Conservation (phyloP, 2,888 invertebrate genomes). For the Aspidiotus destructor region DNA sequence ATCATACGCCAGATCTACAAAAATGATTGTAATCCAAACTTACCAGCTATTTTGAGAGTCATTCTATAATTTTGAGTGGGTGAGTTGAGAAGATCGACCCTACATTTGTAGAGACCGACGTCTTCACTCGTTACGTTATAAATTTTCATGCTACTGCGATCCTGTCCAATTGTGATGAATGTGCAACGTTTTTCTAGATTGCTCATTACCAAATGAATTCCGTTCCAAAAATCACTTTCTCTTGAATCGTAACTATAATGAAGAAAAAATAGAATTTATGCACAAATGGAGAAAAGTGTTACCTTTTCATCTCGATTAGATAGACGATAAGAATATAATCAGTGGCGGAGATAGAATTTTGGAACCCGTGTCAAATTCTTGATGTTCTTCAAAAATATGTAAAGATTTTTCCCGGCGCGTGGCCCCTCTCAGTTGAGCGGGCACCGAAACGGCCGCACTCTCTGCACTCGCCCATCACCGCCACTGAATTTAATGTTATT, state of each 20-base stretch:
- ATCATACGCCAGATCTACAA: too few relatives aligned
- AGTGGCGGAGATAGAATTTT: too few relatives aligned
- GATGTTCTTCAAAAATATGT: too few relatives aligned
- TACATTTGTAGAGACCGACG: constrained; percentile 74
- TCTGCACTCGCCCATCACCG: too few relatives aligned
- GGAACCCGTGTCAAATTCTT: too few relatives aligned
- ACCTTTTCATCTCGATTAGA: neutral
- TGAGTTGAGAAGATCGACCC: constrained; percentile 79
- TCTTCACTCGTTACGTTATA: constrained; percentile 61
- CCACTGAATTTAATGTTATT: too few relatives aligned
- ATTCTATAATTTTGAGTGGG: constrained; percentile 78
- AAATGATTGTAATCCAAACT: constrained; percentile 40
- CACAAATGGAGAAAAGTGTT: too few relatives aligned
- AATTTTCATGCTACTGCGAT: constrained; percentile 57
- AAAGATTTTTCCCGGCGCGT: too few relatives aligned
- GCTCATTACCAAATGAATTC: constrained; percentile 62
- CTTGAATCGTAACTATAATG: constrained; percentile 18
- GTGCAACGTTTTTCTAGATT: constrained; percentile 48
- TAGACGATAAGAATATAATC: neutral
- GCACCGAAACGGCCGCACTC: too few relatives aligned
- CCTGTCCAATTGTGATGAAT: constrained; percentile 56
- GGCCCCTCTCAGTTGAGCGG: too few relatives aligned
- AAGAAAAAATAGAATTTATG: constrained; percentile 3
- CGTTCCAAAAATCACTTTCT: constrained; percentile 11
- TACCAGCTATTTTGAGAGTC: constrained; percentile 79